phyloP scores from a whole-genome alignment of 1,140 invertebrate genomes.

The Formica selysi region DNA sequence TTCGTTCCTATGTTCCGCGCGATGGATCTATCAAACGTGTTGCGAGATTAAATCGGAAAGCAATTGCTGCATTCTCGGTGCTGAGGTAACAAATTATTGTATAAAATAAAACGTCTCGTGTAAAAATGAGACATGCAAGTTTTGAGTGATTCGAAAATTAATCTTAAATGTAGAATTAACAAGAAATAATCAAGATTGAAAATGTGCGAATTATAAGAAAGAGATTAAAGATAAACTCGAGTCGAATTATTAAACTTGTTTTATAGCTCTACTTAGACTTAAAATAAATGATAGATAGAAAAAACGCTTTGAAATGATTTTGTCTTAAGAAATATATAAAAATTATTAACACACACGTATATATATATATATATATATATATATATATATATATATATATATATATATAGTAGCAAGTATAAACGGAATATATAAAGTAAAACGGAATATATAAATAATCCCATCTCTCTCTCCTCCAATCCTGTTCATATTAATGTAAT shows the following conservation, averaged over 20 bases:
- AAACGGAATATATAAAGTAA: background rate
- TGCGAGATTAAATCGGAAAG: background rate
- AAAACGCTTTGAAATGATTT: background rate
- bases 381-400: no score
- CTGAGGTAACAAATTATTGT: background rate
- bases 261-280: background rate
- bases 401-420: no score
- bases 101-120: background rate
- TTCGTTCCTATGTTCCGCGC: background rate
- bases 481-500: background rate
- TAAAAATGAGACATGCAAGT: background rate
- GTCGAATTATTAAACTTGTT: background rate
- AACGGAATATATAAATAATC: background rate
- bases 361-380: background rate
- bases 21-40: background rate
- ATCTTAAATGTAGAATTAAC: background rate
- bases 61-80: background rate
- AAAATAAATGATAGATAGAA: constrained; percentile 9
- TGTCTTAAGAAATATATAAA: background rate
- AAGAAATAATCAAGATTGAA: background rate
- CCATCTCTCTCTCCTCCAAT: background rate
- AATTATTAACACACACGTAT: background rate
- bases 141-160: background rate
- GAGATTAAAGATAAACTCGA: background rate
- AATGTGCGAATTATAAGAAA: background rate